Conservation (phyloP, 2,113 vertebrate species). For the Oreochromis aureus region DNA sequence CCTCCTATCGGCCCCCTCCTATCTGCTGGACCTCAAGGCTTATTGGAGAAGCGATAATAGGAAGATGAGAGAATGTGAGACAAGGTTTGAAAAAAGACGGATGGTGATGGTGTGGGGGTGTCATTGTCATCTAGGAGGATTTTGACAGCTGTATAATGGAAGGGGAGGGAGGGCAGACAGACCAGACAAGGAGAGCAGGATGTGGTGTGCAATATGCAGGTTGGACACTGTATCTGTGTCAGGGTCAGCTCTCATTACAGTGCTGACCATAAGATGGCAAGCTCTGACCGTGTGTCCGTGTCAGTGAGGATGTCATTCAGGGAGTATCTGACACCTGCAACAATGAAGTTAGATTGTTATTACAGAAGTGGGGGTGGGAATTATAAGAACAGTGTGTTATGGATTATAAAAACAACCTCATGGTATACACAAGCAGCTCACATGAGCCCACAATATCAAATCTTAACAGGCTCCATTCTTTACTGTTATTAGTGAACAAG, state of each 20-base stretch:
- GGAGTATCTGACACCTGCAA: not conserved
- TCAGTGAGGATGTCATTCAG: not conserved
- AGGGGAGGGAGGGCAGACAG: not conserved
- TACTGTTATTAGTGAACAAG: not conserved
- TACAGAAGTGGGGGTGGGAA: not conserved
- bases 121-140: not conserved
- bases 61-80: not conserved
- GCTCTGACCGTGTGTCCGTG: not conserved
- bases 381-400: not conserved
- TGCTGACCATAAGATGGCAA: not conserved
- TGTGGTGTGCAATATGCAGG: not conserved
- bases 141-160: constrained; percentile 4
- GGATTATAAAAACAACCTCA: not conserved
- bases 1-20: not conserved
- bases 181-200: not conserved
- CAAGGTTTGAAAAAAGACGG: not conserved
- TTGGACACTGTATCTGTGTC: constrained; percentile 17
- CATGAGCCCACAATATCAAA: not conserved
- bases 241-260: constrained; percentile 46
- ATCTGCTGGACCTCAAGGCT: not conserved
- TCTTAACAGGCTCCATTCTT: not conserved
- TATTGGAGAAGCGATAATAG: constrained; percentile 11
- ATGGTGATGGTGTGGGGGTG: not conserved
- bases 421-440: not conserved
- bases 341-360: not conserved